These are phyloP conservation scores for Cynodonichthys magdalenae DNA, from an alignment of 2,797 vertebrate species.

Conservation along the genomic window DNA sequence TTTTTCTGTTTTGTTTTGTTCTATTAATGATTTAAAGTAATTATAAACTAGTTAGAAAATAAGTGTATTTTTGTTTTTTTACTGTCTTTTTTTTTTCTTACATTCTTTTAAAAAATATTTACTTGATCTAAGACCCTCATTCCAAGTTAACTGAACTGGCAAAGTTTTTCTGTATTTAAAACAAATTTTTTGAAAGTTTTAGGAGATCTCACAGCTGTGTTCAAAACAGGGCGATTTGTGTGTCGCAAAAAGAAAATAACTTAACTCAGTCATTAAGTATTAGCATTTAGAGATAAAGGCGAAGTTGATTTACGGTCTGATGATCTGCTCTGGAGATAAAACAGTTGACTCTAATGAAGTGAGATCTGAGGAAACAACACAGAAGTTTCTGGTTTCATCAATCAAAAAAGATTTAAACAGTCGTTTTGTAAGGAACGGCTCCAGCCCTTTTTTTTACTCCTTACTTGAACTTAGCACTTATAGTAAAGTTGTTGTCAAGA, in stretches of 20 bases:
- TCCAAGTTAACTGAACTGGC: background rate
- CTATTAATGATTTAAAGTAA: too few species aligned
- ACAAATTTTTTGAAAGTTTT: background rate
- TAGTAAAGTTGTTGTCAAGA: conserved; percentile 2
- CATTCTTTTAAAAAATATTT: too few species aligned
- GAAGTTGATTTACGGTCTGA: conserved; percentile 46
- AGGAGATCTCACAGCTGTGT: conserved; percentile 59
- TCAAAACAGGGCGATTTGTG: conserved; percentile 38
- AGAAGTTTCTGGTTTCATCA: background rate
- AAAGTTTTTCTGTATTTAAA: background rate
- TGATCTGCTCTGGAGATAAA: conserved; percentile 43
- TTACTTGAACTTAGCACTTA: conserved; percentile 15
- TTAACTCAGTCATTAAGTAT: conserved; percentile 28
- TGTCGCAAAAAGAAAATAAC: conserved; percentile 36
- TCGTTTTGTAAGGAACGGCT: background rate
- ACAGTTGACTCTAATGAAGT: conserved; percentile 20
- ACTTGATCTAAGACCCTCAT: background rate
- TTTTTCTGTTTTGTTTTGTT: too few species aligned
- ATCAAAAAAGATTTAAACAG: conserved; percentile 17
- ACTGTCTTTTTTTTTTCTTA: too few species aligned
- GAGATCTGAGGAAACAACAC: conserved; percentile 22
- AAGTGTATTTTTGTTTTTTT: too few species aligned
- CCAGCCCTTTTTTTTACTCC: conserved; percentile 11
- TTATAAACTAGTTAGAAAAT: too few species aligned
- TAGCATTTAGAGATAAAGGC: conserved; percentile 30